Base-by-base conservation (phyloP, 2,113 vertebrate genomes). In the Sprattus sprattus region DNA sequence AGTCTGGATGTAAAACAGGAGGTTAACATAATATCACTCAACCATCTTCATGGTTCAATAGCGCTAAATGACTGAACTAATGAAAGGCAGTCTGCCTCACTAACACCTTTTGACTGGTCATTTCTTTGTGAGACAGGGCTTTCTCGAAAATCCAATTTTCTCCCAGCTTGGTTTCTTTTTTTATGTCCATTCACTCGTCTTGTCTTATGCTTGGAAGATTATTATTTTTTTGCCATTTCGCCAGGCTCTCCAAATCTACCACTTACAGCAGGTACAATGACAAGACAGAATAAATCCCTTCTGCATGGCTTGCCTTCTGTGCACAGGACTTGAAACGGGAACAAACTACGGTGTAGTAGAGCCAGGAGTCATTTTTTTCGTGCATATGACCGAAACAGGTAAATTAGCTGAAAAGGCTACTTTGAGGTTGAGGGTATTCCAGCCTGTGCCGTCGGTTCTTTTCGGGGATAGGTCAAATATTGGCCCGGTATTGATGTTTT, bases 21-120 rank as follows among this genome's bases (percentile, higher is more conserved):
- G 94, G 93, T 94, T 95, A 95, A 94, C 93, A 95, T 94, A 94
- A 95, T 94, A 95, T 95, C 93, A 94, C 92, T 93, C 94, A 95
- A 92, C 92, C 92, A 95, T 95, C 94, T 94, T 93, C 92, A 95
- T 82, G 92, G 93, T 94, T 94, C 94, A 94, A 89, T 89, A 91
- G 91, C 85, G 91, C 91, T 91, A 95, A 95, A 95, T 95, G 92
- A 94, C 91, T 89, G 87, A 84, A 89, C 92, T 95, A 95, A 95
- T 95, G 94, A 94, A 95, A 94, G 92, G 87, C 92, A 92, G 92
- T 92, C 92, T 92, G 91, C 93, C 89, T 92, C 91, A 84, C 91
- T 95, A 92, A 93, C 93, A 92, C 91, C 89, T 90, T 92, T 91
- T 88, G 92, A 93, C 92, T 92, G 93, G 93, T 93, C 94, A 93